A percentile compares a stretch with the other conserved stretches of the same genome.
Evolutionary conservation across 2,113 vertebrate genomes (phyloP).

Genomic region (Climacteris rufus): DNA sequence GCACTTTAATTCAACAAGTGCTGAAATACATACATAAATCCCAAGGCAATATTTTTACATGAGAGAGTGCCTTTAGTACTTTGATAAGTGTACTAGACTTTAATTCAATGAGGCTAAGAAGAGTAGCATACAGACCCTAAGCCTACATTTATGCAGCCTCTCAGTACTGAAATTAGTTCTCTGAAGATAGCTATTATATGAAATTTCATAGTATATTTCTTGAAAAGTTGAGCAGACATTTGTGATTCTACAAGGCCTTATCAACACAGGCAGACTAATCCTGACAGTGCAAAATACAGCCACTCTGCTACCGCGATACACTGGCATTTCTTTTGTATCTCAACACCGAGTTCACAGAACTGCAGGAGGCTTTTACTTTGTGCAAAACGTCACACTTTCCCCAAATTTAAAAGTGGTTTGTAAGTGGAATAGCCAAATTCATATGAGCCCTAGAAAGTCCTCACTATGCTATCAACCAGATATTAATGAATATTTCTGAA

Average conservation of each 20-base stretch:
- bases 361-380: neutral
- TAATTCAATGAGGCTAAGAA: neutral
- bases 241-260: neutral
- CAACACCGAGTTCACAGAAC: neutral
- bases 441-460: neutral
- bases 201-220: neutral
- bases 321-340: neutral
- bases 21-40: neutral
- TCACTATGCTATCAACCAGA: neutral
- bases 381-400: neutral
- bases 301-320: fast-evolving
- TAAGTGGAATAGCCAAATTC: neutral
- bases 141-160: neutral
- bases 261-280: neutral
- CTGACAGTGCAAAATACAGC: neutral
- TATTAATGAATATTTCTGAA: neutral
- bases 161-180: neutral
- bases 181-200: neutral
- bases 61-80: neutral
- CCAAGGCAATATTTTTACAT: neutral
- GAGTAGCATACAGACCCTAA: neutral
- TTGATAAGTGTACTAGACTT: neutral
- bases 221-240: neutral
- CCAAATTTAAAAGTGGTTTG: neutral
- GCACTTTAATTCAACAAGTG: neutral